Evolutionary conservation across 2,113 vertebrate genomes (phyloP).

Genomic region (Campylorhamphus procurvoides): DNA sequence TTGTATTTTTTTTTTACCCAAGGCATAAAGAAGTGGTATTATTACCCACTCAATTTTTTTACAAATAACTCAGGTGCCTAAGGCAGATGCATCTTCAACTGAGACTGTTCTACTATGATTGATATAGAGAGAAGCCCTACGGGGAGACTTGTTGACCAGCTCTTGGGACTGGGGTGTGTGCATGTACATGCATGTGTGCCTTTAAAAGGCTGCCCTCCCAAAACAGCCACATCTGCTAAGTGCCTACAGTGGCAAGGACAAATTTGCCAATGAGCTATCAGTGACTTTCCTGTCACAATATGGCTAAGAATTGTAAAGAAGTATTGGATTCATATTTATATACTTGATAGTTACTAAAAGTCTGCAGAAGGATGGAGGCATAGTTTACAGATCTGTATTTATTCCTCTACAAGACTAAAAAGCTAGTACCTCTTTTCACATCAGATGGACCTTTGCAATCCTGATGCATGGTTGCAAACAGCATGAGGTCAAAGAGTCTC

Average conservation of each 20-base stretch:
- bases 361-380: background rate
- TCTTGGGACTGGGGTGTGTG: background rate
- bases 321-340: background rate
- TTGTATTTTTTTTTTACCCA: background rate
- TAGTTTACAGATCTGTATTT: background rate
- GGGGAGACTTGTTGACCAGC: background rate
- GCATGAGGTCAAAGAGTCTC: background rate
- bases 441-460: background rate
- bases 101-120: background rate
- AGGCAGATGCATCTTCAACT: background rate
- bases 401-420: background rate
- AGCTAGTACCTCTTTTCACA: background rate
- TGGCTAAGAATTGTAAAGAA: background rate
- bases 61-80: background rate
- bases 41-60: background rate
- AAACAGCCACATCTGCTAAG: background rate
- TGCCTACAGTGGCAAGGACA: background rate
- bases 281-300: background rate
- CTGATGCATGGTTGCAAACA: background rate
- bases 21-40: background rate
- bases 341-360: background rate
- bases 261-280: background rate
- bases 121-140: background rate
- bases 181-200: rapidly evolving
- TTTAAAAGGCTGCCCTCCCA: background rate